Base-by-base conservation (phyloP, 1,140 invertebrate genomes). In the Drosophila elegans region DNA sequence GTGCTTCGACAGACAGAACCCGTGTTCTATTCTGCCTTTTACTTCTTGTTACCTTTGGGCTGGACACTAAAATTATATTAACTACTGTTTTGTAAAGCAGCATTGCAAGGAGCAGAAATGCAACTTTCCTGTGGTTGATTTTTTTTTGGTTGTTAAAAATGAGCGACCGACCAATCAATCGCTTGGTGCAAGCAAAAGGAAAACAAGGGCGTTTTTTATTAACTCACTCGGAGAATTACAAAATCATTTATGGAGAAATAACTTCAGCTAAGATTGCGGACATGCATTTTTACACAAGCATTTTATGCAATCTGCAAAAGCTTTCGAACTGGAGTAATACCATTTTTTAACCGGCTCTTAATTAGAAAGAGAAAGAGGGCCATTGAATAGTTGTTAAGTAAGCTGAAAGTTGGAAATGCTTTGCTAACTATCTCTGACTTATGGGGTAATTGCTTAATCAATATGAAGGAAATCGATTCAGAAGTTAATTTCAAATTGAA, bases 41-140 rank as follows among this genome's bases (percentile, higher is more conserved):
- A 62, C 44, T 59, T 60, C 66, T 66, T 44, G 39, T 73, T 66
- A 52, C 78, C 51, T 71, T 73, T 78, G 56, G 45, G 48, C 71
- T 39, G 46, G 74, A 45, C 63, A 72, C 80, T 89, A 74, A 89
- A 89, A 88, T 80, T 88, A 89, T 84, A 73, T 88, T 89, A 88
- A 80, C 76, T 80, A 80, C 76, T 74, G 80, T 80, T 78, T 59
- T 60, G 34, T 64, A 67, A 60, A 57, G 71, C 69, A 76, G 48
- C 62, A 64, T 48, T 53, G 38, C 13, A 68, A 16, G 48, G 59
- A 75, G 54, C 66, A 63, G 62, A 54, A 56, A 42, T 49, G 82
- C 61, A 82, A 77, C 88, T 88, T 89, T 41, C 41, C 13, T 45
- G 38, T 1, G 44, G 46, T 36, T 71, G 27, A 27, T 42, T 73